These are phyloP conservation scores for Toxotes chatareus DNA, from an alignment of 2,113 vertebrate species.

Conservation along the genomic window DNA sequence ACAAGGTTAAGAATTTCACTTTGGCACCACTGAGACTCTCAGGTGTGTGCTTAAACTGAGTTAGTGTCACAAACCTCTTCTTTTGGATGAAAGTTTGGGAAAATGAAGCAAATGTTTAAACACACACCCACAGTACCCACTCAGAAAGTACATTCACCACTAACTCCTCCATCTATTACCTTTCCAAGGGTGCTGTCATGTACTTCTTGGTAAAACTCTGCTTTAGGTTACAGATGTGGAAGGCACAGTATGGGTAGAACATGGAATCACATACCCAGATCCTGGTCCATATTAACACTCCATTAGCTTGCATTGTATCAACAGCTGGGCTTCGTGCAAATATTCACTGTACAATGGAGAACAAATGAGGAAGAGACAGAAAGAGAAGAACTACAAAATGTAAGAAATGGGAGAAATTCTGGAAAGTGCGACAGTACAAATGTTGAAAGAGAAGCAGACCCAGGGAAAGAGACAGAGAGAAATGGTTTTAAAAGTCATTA, in stretches of 20 bases:
- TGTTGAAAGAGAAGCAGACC: constrained; percentile 16
- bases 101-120: background rate
- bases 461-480: constrained; percentile 13
- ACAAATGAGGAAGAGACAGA: background rate
- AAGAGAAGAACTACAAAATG: background rate
- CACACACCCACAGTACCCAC: background rate
- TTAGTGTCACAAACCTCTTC: background rate
- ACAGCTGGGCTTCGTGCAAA: background rate
- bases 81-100: background rate
- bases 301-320: constrained; percentile 12
- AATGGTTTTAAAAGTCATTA: constrained; percentile 38
- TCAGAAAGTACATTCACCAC: background rate
- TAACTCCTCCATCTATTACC: background rate
- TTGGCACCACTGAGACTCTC: background rate
- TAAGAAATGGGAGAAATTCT: background rate
- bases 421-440: constrained; percentile 14
- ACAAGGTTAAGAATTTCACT: background rate
- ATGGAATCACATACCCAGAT: background rate
- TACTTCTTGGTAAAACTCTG: background rate
- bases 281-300: background rate
- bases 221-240: background rate
- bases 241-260: background rate
- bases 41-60: background rate
- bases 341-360: background rate
- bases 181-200: background rate